Conservation (phyloP, 53 echinoderm and acorn worm species). For the Paracentrotus lividus region DNA sequence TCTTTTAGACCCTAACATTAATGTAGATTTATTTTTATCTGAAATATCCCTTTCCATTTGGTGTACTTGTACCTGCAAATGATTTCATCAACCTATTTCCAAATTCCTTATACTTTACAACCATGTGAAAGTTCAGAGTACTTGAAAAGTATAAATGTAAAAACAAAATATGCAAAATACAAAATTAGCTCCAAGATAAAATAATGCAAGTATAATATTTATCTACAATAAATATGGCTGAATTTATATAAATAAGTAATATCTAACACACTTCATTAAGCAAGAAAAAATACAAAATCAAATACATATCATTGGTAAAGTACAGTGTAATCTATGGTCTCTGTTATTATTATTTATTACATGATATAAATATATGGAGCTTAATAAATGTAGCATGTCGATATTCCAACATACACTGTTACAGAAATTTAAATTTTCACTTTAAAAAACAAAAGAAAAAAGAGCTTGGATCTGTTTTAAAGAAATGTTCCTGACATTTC, state of each 20-base stretch:
- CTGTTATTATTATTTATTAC: not conserved
- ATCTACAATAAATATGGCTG: not conserved
- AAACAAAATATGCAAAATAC: slow-evolving; percentile 34
- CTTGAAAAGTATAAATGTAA: not conserved
- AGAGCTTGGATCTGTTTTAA: not conserved
- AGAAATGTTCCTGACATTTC: not conserved
- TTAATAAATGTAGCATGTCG: not conserved
- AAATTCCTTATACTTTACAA: not conserved
- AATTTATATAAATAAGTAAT: not conserved
- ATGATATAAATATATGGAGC: not conserved
- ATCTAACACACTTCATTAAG: not conserved
- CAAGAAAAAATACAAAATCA: not conserved
- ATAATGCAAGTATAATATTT: not conserved
- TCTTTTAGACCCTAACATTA: not conserved
- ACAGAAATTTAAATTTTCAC: too few species aligned
- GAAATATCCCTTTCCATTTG: not conserved
- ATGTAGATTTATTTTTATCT: not conserved
- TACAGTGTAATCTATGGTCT: not conserved
- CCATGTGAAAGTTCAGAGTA: not conserved
- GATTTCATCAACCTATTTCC: not conserved
- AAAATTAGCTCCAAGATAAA: not conserved
- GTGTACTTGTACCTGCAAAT: not conserved
- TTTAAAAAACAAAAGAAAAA: not conserved
- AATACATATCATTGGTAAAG: not conserved
- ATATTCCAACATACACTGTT: not conserved